These are phyloP conservation scores for Drosophila busckii DNA, from an alignment of 1,140 invertebrate genomes.

Conservation along the genomic window DNA sequence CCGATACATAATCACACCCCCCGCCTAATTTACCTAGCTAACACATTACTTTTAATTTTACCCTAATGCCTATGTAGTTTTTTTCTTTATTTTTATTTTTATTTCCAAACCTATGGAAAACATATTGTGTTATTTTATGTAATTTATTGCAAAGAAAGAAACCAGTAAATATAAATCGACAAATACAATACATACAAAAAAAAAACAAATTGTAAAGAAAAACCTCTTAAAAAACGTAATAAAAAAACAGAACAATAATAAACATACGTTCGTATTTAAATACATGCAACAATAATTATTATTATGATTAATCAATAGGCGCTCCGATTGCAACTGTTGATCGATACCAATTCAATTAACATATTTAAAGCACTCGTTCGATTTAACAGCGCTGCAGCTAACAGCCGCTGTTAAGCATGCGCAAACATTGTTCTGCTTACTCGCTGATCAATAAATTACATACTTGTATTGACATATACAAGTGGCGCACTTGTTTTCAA, in stretches of 20 bases:
- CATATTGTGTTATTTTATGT: conserved; percentile 52
- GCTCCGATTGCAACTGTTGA: too few species aligned
- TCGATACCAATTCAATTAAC: too few species aligned
- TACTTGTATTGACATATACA: too few species aligned
- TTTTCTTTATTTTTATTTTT: conserved; percentile 35
- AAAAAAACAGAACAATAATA: conserved; percentile 72
- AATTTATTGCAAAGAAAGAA: conserved; percentile 77
- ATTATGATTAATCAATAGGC: not conserved
- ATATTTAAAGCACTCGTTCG: too few species aligned
- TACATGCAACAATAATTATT: not conserved
- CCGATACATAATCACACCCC: conserved; percentile 9
- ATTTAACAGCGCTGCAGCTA: too few species aligned
- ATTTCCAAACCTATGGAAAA: conserved; percentile 43
- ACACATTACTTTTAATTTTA: conserved; percentile 69
- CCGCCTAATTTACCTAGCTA: conserved; percentile 58
- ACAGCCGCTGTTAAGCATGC: too few species aligned
- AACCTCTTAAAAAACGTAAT: conserved; percentile 54
- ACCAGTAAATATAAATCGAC: conserved; percentile 63
- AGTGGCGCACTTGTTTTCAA: too few species aligned
- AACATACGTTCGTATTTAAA: conserved; percentile 5
- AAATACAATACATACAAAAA: conserved; percentile 65
- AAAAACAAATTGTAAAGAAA: conserved; percentile 65
- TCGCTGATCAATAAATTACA: too few species aligned
- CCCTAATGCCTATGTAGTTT: conserved; percentile 37
- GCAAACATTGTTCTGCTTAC: too few species aligned